Evolutionary conservation across 2,113 vertebrate genomes (phyloP), one percentile per base, ranked within the genome.

Genomic region (Pluvialis apricaria): DNA sequence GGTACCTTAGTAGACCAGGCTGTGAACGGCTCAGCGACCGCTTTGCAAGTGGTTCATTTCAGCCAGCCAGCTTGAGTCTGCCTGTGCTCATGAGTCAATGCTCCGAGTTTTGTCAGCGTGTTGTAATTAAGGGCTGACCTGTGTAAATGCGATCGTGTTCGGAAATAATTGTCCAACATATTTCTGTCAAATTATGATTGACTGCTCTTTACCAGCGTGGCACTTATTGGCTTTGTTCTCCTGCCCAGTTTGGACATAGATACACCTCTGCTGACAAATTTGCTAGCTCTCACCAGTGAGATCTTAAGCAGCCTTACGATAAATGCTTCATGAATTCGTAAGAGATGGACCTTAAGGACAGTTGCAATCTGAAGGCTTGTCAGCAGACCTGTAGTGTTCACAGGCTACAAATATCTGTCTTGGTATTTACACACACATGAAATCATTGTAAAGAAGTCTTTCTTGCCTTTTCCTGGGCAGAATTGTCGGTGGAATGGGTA

Each of bases 111-210:
- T 89, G 65, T 71, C 76, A 68, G 42, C 69, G 64, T 26, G 24
- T 28, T 84, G 83, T 76, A 91, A 52, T 60, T 86, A 77, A 82
- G 49, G 54, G 19, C 86, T 94, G 92, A 80, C 45, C 78, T 38
- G 20, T 62, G 58, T 61, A 76, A 81, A 10, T 69, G 73, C 0
- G 2, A 20, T 87, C 0, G 0, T 58, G 25, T 72, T 80, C 1
- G 0, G 73, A 85, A 62, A 73, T 79, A 87, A 72, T 91, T n/a
- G 29, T 72, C 70, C 36, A 22, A 14, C 7, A 0, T 66, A 57
- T 61, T 95, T 91, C 68, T 89, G 80, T 72, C 57, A 83, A 32
- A 45, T 84, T 25, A 16, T 38, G 77, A 76, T 6, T 94, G 87
- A 70, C 38, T 83, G 45, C 64, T 93, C n/a, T 78, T 70, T 36